Conservation (phyloP, 2,888 invertebrate species). For the Hemithea aestivaria region DNA sequence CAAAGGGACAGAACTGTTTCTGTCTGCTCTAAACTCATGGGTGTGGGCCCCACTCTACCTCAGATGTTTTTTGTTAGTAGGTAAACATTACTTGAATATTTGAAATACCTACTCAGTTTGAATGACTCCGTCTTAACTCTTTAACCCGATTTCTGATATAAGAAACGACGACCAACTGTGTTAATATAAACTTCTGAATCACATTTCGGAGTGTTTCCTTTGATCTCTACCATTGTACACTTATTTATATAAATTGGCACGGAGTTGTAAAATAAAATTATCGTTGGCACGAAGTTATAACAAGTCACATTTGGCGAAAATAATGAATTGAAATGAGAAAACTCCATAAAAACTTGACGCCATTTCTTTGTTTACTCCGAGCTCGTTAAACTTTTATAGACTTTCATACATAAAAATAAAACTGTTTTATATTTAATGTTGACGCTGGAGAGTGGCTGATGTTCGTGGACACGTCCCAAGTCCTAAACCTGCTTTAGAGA, state of each 20-base stretch:
- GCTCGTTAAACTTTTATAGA: constrained; percentile 36
- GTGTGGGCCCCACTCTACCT: constrained; percentile 19
- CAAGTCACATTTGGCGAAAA: constrained; percentile 15
- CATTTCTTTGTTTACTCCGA: constrained; percentile 24
- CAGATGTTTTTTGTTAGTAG: constrained; percentile 17
- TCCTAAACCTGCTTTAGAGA: too few relatives aligned
- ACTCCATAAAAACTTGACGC: constrained; percentile 16
- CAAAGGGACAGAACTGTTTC: constrained; percentile 36
- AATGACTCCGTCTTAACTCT: constrained; percentile 9
- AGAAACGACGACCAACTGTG: constrained; percentile 11
- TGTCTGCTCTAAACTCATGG: constrained; percentile 21
- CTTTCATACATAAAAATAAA: constrained; percentile 31
- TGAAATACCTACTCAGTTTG: constrained; percentile 9
- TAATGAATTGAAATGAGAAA: constrained; percentile 20
- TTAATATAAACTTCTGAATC: constrained; percentile 12
- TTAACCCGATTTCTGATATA: constrained; percentile 13
- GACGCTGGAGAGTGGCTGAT: constrained; percentile 14
- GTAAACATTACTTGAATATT: constrained; percentile 18
- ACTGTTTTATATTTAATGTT: constrained; percentile 26
- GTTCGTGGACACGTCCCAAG: constrained; percentile 1
- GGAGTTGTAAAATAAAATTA: constrained; percentile 11
- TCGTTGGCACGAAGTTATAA: constrained; percentile 12
- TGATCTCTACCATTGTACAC: constrained; percentile 10
- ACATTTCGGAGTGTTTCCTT: constrained; percentile 10
- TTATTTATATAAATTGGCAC: constrained; percentile 9